Conservation (phyloP, 2,113 vertebrate species). For the Triplophysa siluroides region DNA sequence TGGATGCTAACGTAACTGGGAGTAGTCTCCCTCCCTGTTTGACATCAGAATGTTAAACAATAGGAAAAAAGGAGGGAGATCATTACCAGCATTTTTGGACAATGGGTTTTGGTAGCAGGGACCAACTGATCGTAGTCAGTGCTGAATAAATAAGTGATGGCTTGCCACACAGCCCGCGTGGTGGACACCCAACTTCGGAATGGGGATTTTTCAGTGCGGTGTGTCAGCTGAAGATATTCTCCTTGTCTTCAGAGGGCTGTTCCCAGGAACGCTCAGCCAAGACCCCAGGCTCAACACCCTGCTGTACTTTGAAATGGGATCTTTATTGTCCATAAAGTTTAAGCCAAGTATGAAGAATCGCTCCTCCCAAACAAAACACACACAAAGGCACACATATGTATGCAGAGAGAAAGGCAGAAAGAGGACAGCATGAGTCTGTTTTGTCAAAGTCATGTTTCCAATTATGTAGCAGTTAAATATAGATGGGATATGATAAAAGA, state of each 20-base stretch:
- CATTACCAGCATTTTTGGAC: slow-evolving; percentile 48
- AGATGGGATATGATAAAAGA: slow-evolving; percentile 60
- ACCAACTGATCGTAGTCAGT: background rate
- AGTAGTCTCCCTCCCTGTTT: slow-evolving; percentile 58
- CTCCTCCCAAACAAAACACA: slow-evolving; percentile 74
- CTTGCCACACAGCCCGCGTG: background rate
- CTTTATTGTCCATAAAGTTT: slow-evolving; percentile 82
- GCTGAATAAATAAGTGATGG: background rate
- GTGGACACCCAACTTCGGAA: slow-evolving; percentile 5
- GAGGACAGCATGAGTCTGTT: slow-evolving; percentile 36
- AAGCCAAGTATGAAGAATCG: slow-evolving; percentile 81
- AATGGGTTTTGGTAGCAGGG: slow-evolving; percentile 3
- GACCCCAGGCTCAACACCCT: slow-evolving; percentile 81
- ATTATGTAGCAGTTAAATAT: slow-evolving; percentile 64
- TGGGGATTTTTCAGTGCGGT: slow-evolving; percentile 5
- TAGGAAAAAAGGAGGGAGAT: slow-evolving; percentile 31
- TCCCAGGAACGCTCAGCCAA: slow-evolving; percentile 67
- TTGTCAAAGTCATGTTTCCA: slow-evolving; percentile 52
- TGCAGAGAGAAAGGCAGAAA: slow-evolving; percentile 28
- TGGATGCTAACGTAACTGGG: slow-evolving; percentile 63
- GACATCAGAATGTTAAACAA: slow-evolving; percentile 46
- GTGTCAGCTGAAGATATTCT: slow-evolving; percentile 41
- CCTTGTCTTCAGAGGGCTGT: slow-evolving; percentile 52
- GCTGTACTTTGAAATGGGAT: slow-evolving; percentile 85
- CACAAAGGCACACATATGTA: slow-evolving; percentile 49